Evolutionary conservation across 53 echinoderm and acorn worm genomes (phyloP).

Genomic region (Hippasteria phrygiana): DNA sequence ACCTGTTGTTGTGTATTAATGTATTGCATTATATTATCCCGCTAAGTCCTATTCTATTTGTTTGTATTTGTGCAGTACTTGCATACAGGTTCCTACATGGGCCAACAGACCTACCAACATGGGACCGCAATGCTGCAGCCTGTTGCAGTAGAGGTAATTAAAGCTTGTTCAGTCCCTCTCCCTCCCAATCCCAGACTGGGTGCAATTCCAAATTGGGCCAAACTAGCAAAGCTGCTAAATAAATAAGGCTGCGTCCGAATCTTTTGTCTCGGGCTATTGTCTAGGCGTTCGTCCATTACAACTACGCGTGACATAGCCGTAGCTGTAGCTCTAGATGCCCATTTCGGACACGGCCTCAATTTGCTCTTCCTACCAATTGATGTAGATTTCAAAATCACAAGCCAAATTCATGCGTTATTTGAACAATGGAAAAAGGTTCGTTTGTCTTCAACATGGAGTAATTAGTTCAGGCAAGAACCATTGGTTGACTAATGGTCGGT

Average conservation of each 20-base stretch:
- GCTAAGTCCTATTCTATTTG: neutral
- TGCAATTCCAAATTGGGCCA: neutral
- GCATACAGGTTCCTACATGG: slow-evolving; percentile 65
- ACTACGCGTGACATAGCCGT: too few relatives aligned
- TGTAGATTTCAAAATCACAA: neutral
- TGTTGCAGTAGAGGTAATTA: slow-evolving; percentile 73
- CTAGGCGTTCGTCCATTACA: neutral
- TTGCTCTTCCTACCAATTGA: neutral
- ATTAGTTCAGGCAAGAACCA: too few relatives aligned
- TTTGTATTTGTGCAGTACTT: slow-evolving; percentile 51
- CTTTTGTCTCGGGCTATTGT: neutral
- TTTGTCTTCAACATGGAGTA: too few relatives aligned
- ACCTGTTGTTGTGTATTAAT: too few relatives aligned
- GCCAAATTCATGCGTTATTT: neutral
- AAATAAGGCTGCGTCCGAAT: neutral
- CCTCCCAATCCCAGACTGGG: neutral
- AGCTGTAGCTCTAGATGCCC: too few relatives aligned
- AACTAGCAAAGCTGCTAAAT: neutral
- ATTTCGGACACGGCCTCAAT: neutral
- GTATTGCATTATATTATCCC: too few relatives aligned
- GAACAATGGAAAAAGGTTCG: neutral
- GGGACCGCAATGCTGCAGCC: slow-evolving; percentile 70
- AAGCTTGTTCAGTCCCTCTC: neutral
- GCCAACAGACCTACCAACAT: slow-evolving; percentile 54
- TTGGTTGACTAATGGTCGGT: too few relatives aligned